These are phyloP conservation scores for Tapirus terrestris DNA, from an alignment of 2,113 vertebrate species.

Conservation along the genomic window DNA sequence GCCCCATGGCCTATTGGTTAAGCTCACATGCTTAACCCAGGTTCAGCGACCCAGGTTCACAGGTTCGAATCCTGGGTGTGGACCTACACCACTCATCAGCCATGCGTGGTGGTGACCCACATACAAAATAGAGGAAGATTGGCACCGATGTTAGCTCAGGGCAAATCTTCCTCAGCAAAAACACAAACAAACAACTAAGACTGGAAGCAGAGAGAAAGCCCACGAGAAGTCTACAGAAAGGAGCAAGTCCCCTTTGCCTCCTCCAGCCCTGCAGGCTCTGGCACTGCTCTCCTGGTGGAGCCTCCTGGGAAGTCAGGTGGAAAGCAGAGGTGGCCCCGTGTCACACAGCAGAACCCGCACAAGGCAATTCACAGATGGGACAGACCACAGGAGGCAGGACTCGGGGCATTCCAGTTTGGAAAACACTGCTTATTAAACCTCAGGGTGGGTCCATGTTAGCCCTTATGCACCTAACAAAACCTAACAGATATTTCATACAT, in stretches of 20 bases:
- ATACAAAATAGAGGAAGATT: no score
- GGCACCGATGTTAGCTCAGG: no score
- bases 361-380: not conserved
- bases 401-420: not conserved
- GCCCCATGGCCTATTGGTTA: no score
- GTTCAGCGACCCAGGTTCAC: no score
- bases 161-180: no score
- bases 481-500: not conserved
- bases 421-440: not conserved
- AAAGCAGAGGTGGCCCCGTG: not conserved
- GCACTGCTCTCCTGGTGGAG: not conserved
- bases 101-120: no score
- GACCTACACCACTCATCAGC: no score
- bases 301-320: not conserved
- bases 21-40: no score
- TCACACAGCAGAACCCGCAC: not conserved
- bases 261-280: no score
- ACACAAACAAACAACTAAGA: no score
- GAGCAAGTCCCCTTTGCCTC: not conserved
- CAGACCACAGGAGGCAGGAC: rapidly evolving
- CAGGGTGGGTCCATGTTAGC: not conserved
- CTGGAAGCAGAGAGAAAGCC: not conserved
- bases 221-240: not conserved
- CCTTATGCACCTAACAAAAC: not conserved
- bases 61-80: no score